Evolutionary conservation across 2,797 vertebrate genomes (phyloP).

Genomic region (Myotis findleyi): DNA sequence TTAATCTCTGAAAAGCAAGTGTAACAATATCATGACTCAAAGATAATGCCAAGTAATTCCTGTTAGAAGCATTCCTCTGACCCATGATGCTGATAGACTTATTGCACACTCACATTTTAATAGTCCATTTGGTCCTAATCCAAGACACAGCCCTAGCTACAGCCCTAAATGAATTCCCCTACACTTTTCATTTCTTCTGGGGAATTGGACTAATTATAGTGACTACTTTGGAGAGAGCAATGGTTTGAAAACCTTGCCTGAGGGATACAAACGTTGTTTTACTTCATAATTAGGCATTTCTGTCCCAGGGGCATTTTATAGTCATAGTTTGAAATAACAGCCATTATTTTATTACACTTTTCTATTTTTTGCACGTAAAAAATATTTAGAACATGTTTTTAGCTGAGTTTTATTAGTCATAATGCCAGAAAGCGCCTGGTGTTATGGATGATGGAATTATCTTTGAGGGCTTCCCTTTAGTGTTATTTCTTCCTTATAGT

Average conservation of each 20-base stretch:
- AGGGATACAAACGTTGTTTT: slow-evolving; percentile 82
- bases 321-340: slow-evolving; percentile 81
- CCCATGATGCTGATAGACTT: slow-evolving; percentile 63
- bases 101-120: slow-evolving; percentile 78
- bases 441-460: slow-evolving; percentile 82
- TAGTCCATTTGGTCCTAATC: slow-evolving; percentile 81
- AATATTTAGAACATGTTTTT: slow-evolving; percentile 82
- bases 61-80: slow-evolving; percentile 77
- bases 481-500: slow-evolving; percentile 75
- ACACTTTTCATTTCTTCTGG: slow-evolving; percentile 79
- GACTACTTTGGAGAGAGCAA: slow-evolving; percentile 81
- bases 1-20: slow-evolving; percentile 33
- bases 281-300: slow-evolving; percentile 85
- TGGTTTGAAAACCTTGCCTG: slow-evolving; percentile 84
- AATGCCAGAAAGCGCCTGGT: slow-evolving; percentile 76
- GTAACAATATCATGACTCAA: not conserved
- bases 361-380: slow-evolving; percentile 82
- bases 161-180: slow-evolving; percentile 79
- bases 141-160: slow-evolving; percentile 77
- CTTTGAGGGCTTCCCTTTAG: slow-evolving; percentile 83
- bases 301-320: slow-evolving; percentile 81
- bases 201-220: slow-evolving; percentile 83
- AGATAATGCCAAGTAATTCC: slow-evolving; percentile 66
- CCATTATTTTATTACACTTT: slow-evolving; percentile 76
- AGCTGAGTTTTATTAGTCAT: slow-evolving; percentile 68